Evolutionary conservation across 2,113 vertebrate species (phyloP).

Genomic region (Rhinolophus sinicus): DNA sequence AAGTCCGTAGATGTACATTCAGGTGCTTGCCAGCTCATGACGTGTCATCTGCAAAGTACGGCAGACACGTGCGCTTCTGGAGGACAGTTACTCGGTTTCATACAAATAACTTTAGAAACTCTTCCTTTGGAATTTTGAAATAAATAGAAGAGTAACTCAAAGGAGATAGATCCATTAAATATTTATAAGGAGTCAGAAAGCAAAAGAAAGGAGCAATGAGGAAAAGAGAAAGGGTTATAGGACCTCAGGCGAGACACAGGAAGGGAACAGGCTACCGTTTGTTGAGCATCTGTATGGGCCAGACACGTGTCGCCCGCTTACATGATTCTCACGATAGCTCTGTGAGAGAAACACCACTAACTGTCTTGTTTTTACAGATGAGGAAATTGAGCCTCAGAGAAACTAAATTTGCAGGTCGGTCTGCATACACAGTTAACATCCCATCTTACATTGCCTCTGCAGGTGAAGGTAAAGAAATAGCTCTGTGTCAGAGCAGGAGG

Average conservation of each 20-base stretch:
- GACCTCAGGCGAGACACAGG: background rate
- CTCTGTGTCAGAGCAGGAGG: background rate
- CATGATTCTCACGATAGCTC: background rate
- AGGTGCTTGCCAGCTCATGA: background rate
- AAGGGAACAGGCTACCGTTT: background rate
- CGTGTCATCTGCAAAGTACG: background rate
- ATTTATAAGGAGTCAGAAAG: slow-evolving; percentile 46
- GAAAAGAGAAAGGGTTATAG: background rate
- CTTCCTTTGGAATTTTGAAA: slow-evolving; percentile 61
- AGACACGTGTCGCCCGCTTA: background rate
- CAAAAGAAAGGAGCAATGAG: slow-evolving; percentile 37
- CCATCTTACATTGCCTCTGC: background rate
- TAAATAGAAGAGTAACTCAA: slow-evolving; percentile 49
- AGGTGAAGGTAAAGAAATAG: background rate
- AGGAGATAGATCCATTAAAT: slow-evolving; percentile 26
- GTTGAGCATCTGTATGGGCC: background rate
- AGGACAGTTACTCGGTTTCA: background rate
- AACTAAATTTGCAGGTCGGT: slow-evolving; percentile 6
- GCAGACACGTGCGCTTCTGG: background rate
- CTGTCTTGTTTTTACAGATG: background rate
- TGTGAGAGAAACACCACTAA: background rate
- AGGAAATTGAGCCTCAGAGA: background rate
- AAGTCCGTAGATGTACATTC: background rate
- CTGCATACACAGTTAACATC: background rate
- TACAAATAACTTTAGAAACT: background rate